These are phyloP conservation scores for Herpetotheres cachinnans DNA, from an alignment of 2,113 vertebrate genomes.

Conservation along the genomic window DNA sequence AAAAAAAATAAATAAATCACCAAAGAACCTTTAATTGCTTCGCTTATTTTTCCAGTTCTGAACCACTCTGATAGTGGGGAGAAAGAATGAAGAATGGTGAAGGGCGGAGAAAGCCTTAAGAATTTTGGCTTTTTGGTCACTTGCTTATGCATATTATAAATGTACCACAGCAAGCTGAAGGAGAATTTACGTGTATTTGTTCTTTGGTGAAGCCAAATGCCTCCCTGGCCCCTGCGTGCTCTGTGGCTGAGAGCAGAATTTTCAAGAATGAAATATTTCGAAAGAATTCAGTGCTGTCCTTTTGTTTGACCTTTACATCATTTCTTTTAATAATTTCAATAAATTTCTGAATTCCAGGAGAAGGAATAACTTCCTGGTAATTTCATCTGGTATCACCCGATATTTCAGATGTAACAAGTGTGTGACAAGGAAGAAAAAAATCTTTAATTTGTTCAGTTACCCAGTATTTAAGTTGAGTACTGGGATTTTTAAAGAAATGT, in stretches of 20 bases:
- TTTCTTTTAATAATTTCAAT: background rate
- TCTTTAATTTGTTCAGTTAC: background rate
- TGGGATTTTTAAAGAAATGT: background rate
- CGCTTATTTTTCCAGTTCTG: background rate
- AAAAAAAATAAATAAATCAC: background rate
- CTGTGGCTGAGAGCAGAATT: background rate
- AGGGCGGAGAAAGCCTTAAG: background rate
- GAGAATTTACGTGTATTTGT: background rate
- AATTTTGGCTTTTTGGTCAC: background rate
- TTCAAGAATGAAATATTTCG: background rate
- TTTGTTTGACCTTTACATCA: background rate
- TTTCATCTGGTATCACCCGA: background rate
- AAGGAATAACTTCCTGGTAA: background rate
- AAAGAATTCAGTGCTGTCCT: background rate
- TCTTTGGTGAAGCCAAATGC: background rate
- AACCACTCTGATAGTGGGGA: background rate
- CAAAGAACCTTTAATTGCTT: background rate
- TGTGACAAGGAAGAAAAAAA: background rate
- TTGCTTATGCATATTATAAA: background rate
- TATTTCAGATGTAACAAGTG: background rate
- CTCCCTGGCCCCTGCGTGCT: background rate
- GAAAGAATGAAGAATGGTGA: background rate
- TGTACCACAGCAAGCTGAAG: background rate
- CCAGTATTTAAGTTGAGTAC: background rate
- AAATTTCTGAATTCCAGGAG: background rate